These are phyloP conservation scores for Azemiops feae DNA, from an alignment of 2,113 vertebrate genomes.

Conservation along the genomic window DNA sequence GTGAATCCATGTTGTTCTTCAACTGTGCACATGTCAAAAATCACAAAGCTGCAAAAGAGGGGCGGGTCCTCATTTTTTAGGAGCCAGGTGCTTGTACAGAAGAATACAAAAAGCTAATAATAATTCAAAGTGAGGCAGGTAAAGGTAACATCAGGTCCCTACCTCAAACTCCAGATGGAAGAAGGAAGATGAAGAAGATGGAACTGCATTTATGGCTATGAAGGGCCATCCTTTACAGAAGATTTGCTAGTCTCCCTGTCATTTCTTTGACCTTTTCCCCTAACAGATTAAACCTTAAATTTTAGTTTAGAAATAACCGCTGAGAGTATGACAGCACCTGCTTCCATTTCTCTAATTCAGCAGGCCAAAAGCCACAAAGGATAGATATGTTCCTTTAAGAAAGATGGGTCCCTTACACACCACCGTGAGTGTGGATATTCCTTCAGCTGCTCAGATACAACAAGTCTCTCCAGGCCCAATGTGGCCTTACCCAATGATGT, in stretches of 20 bases:
- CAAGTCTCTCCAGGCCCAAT: background rate
- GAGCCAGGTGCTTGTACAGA: background rate
- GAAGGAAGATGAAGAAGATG: background rate
- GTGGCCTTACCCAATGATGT: background rate
- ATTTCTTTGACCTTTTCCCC: background rate
- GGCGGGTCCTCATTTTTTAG: background rate
- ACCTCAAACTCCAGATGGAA: background rate
- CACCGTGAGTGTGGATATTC: background rate
- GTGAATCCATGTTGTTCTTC: background rate
- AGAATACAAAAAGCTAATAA: background rate
- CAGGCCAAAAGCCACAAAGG: background rate
- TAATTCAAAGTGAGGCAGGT: background rate
- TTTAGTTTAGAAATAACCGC: background rate
- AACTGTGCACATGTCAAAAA: too few relatives aligned
- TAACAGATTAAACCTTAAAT: background rate
- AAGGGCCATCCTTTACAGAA: background rate
- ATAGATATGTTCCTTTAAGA: background rate
- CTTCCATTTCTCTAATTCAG: background rate
- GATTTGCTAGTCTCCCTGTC: background rate
- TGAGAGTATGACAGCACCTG: background rate
- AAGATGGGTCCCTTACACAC: background rate
- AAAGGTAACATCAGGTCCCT: background rate
- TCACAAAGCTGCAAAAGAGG: background rate
- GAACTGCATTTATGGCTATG: background rate
- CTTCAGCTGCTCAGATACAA: background rate